Conservation (phyloP, 2,113 vertebrate species). For the Cacatua alba region DNA sequence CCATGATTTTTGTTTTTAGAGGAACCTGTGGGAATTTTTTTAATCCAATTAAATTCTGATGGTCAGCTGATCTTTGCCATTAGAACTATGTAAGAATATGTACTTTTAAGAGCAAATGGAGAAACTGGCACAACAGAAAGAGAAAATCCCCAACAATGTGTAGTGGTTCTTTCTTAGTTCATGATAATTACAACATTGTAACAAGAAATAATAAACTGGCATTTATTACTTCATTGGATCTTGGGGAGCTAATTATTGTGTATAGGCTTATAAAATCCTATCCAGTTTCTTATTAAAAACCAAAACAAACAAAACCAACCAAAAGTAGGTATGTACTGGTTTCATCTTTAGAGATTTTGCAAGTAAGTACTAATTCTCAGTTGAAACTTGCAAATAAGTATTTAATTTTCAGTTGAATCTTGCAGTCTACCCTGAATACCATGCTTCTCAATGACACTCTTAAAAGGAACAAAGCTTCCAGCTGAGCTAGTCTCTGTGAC, state of each 20-base stretch:
- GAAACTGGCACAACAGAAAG: background rate
- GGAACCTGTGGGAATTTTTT: background rate
- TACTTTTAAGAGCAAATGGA: background rate
- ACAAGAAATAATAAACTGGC: background rate
- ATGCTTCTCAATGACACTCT: background rate
- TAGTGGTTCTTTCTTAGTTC: background rate
- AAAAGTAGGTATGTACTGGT: background rate
- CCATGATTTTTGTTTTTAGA: background rate
- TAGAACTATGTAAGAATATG: background rate
- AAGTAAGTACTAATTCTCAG: background rate
- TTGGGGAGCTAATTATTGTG: background rate
- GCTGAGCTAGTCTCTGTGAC: background rate
- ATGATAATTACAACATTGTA: background rate
- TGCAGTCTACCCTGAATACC: background rate
- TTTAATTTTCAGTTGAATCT: background rate
- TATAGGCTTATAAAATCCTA: background rate
- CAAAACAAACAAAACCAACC: background rate
- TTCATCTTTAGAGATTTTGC: background rate
- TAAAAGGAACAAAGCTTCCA: conserved; percentile 17
- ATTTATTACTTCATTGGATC: background rate
- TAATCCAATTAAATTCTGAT: background rate
- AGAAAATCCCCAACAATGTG: background rate
- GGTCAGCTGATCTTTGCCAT: background rate
- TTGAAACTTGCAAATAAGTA: background rate
- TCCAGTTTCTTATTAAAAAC: background rate